phyloP scores from a whole-genome alignment of 2,113 vertebrate genomes.

The Oryzias celebensis region DNA sequence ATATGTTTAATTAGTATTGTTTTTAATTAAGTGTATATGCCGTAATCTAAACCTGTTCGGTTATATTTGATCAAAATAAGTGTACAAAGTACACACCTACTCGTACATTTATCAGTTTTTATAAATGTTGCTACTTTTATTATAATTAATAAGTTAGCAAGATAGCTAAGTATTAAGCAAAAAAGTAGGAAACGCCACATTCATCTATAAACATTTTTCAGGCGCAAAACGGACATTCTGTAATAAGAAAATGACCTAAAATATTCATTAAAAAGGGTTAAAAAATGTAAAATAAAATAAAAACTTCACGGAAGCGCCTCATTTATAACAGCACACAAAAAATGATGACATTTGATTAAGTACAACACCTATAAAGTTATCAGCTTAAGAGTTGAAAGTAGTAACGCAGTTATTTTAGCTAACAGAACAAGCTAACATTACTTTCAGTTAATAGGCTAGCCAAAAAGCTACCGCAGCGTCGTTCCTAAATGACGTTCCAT shows the following conservation, averaged over 20 bases:
- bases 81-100: no score
- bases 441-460: constrained; percentile 52
- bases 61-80: no score
- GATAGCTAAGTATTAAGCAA: constrained; percentile 55
- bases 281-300: no score
- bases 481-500: constrained; percentile 27
- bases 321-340: no score
- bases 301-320: no score
- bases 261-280: no score
- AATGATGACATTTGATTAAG: not conserved
- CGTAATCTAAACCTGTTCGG: no score
- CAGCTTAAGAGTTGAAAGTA: constrained; percentile 8
- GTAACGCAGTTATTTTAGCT: constrained; percentile 58
- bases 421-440: constrained; percentile 58
- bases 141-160: constrained; percentile 6
- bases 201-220: constrained; percentile 6
- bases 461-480: constrained; percentile 49
- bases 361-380: constrained; percentile 27
- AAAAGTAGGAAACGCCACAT: constrained; percentile 26
- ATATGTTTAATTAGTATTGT: no score
- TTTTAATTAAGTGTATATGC: no score
- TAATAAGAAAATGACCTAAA: no score
- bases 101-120: no score
- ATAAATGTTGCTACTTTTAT: not conserved
- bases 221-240: no score